Conservation (phyloP, 2,797 vertebrate genomes). For the Gymnoscopelus microlampas region DNA sequence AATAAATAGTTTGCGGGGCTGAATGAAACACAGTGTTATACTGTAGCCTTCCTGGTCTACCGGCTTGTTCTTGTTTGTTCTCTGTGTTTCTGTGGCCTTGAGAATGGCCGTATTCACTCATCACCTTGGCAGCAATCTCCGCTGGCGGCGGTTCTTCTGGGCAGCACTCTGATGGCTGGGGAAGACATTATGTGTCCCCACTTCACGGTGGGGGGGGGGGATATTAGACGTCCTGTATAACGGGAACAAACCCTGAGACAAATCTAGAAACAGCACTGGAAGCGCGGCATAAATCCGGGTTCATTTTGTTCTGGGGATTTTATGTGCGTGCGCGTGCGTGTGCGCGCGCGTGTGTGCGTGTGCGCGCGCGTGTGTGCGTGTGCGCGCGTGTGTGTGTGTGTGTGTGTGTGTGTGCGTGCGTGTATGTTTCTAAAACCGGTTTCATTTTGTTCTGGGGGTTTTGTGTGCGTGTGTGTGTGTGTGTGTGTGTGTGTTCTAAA, state of each 20-base stretch:
- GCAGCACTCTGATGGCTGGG: conserved; percentile 13
- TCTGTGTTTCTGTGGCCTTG: not conserved
- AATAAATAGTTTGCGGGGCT: too few species aligned
- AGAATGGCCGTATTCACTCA: conserved; percentile 22
- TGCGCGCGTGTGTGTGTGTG: not conserved
- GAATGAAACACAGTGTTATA: too few species aligned
- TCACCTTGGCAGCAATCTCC: conserved; percentile 34
- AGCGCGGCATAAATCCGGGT: conserved; percentile 38
- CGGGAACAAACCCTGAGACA: conserved; percentile 48
- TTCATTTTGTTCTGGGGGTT: too few species aligned
- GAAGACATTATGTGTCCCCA: conserved; percentile 25
- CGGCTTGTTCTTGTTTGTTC: not conserved
- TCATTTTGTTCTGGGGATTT: conserved; percentile 38
- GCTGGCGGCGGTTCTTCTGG: conserved; percentile 36
- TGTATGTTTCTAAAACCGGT: too few species aligned
- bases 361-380: conserved; percentile 9
- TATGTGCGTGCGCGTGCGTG: conserved; percentile 22
- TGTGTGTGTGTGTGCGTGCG: too few species aligned
- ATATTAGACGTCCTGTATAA: conserved; percentile 46
- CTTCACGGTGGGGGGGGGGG: conserved; percentile 13
- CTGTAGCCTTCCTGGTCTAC: too few species aligned
- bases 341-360: conserved; percentile 11
- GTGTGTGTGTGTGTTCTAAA: not conserved
- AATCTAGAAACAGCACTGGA: conserved; percentile 46
- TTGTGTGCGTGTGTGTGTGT: not conserved